These are phyloP conservation scores for Neelides folsomi DNA, from an alignment of 2,888 invertebrate genomes.

Conservation along the genomic window DNA sequence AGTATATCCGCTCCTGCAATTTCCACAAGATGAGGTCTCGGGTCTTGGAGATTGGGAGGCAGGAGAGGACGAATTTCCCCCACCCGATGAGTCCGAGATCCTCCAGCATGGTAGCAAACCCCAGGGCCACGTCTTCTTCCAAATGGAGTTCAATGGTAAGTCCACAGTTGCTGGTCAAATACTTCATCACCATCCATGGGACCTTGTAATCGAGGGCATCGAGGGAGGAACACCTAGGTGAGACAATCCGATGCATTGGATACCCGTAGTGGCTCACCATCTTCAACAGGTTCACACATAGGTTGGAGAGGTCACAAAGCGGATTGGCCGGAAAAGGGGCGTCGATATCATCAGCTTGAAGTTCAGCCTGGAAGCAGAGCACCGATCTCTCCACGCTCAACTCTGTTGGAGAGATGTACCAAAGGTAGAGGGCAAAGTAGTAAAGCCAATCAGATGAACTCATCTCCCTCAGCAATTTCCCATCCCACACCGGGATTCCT, in stretches of 20 bases:
- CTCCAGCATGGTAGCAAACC: conserved; percentile 71
- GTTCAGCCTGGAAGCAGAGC: conserved; percentile 30
- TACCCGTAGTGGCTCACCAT: conserved; percentile 55
- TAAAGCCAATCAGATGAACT: conserved; percentile 59
- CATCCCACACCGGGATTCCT: conserved; percentile 13
- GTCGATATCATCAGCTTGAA: conserved; percentile 31
- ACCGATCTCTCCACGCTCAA: conserved; percentile 19
- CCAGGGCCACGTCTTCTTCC: conserved; percentile 49
- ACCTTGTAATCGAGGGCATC: conserved; percentile 72
- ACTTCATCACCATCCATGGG: conserved; percentile 62
- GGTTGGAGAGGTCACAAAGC: conserved; percentile 35
- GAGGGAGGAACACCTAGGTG: conserved; percentile 60
- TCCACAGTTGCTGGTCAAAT: conserved; percentile 54
- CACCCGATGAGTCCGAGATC: conserved; percentile 71
- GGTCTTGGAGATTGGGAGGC: conserved; percentile 34
- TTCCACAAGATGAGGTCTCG: conserved; percentile 8
- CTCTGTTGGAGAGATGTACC: conserved; percentile 44
- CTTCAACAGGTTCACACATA: conserved; percentile 69
- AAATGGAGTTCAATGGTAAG: conserved; percentile 48
- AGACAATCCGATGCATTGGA: conserved; percentile 52
- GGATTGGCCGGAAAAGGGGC: conserved; percentile 18
- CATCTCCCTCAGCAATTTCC: conserved; percentile 16
- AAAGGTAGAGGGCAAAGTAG: conserved; percentile 62
- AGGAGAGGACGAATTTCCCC: conserved; percentile 59
- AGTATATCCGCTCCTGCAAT: conserved; percentile 10